Evolutionary conservation across 2,797 vertebrate genomes (phyloP), one percentile per base, ranked within the genome.

Genomic region (Diplodus sargus): DNA sequence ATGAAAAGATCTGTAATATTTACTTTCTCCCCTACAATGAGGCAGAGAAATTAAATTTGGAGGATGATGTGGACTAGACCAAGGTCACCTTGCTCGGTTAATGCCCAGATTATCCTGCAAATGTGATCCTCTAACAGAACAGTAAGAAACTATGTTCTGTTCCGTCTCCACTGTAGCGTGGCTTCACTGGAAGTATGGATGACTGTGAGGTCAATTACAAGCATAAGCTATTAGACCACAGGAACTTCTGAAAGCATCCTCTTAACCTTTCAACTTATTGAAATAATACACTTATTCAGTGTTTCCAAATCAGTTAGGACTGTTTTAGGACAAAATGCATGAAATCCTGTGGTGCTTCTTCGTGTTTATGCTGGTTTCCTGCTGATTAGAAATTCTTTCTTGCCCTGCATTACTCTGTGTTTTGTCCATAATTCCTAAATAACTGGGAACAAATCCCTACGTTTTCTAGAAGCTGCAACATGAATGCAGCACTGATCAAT

Each of bases 191-290:
- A 81, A 59, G 74, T 54, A 13, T 4, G 2, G 9, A 66, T 25
- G 47, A 59, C 43, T 42, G 47, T 51, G 18, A 71, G 58, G 66
- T 83, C 78, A 83, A 77, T 28, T n/a, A 73, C 28, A 58, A 61
- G 65, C 15, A 48, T 15, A 68, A 66, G 20, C 42, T 23, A 67
- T 71, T 61, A 39, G 14, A 70, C 52, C 20, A 51, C 17, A 3
- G 14, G 18, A 9, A 25, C 61, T 30, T 49, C 1, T 23, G 9
- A 25, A 54, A 43, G 42, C 7, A 18, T 64, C 48, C 17, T 39
- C 28, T 63, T 49, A 52, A 39, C 22, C 23, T 23, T 18, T 49
- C n/a, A 61, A 20, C 28, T 47, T 64, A 34, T 70, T 61, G 28
- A 66, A 28, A 18, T 42, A 23, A 28, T 43, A 51, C 12, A 51